A percentile compares a stretch with the other conserved stretches of the same genome.
Evolutionary conservation across 2,888 invertebrate species (phyloP).

Genomic region (Epistrophe eligans): DNA sequence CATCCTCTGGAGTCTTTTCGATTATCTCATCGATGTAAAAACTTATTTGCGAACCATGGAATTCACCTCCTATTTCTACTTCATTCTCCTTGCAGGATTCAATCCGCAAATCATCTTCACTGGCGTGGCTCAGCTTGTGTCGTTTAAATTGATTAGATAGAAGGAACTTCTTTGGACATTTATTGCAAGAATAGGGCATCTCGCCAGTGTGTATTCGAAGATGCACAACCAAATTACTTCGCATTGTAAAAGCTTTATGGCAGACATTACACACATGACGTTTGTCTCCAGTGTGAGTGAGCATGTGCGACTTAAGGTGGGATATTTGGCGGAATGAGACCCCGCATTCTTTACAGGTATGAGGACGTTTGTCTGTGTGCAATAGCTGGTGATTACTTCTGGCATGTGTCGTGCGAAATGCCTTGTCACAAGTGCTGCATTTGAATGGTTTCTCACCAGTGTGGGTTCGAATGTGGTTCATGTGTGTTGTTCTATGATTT

Average conservation of each 20-base stretch:
- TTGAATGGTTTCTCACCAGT: constrained; percentile 77
- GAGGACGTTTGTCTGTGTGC: constrained; percentile 77
- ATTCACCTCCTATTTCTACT: constrained; percentile 30
- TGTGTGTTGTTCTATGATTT: constrained; percentile 75
- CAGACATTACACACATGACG: constrained; percentile 77
- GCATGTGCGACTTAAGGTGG: constrained; percentile 77
- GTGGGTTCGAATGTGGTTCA: constrained; percentile 77
- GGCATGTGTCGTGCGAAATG: constrained; percentile 77
- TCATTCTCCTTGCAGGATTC: background rate
- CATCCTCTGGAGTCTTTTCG: constrained; percentile 11
- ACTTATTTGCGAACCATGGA: constrained; percentile 40
- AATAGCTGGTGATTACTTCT: constrained; percentile 76
- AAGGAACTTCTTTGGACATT: constrained; percentile 74
- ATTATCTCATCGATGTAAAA: constrained; percentile 52
- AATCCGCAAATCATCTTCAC: background rate
- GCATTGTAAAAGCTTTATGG: constrained; percentile 75
- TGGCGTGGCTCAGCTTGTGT: constrained; percentile 59
- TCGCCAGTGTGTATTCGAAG: constrained; percentile 76
- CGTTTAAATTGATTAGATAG: constrained; percentile 71
- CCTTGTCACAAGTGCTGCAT: constrained; percentile 76
- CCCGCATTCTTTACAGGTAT: constrained; percentile 77
- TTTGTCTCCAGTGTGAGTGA: constrained; percentile 75
- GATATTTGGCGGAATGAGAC: constrained; percentile 76
- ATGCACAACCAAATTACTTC: constrained; percentile 72
- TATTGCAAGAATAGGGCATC: constrained; percentile 76